Conservation (phyloP, 2,888 invertebrate genomes). For the Hanleya hanleyi region DNA sequence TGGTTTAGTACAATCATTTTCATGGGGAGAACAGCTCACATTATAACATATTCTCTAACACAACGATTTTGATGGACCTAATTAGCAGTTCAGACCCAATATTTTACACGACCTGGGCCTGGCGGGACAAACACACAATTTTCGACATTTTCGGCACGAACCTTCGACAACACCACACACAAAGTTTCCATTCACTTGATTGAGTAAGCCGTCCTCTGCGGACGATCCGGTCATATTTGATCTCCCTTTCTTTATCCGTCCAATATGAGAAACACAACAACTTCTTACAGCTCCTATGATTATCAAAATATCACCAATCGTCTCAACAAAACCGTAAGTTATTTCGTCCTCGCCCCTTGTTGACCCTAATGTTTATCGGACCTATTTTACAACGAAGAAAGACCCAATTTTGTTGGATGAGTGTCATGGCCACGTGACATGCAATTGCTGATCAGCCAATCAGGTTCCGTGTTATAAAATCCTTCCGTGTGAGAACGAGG, state of each 20-base stretch:
- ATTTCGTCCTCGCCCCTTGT: background rate
- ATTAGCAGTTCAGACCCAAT: too few relatives aligned
- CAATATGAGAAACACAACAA: background rate
- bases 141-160: constrained; percentile 24
- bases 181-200: constrained; percentile 43
- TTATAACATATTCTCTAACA: too few relatives aligned
- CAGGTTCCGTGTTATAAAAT: background rate
- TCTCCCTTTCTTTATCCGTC: background rate
- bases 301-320: background rate
- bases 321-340: background rate
- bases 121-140: too few relatives aligned
- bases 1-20: too few relatives aligned
- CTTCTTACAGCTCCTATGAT: background rate
- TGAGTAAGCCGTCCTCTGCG: constrained; percentile 41
- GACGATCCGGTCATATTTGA: constrained; percentile 40
- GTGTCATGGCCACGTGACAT: too few relatives aligned
- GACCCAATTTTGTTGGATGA: too few relatives aligned
- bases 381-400: too few relatives aligned
- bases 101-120: too few relatives aligned
- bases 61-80: too few relatives aligned
- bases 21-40: too few relatives aligned
- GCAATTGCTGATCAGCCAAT: background rate
- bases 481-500: too few relatives aligned
- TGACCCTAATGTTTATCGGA: too few relatives aligned
- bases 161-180: constrained; percentile 56